phyloP scores from a whole-genome alignment of 2,797 vertebrate species.

The Sphenopsis melanotis region DNA sequence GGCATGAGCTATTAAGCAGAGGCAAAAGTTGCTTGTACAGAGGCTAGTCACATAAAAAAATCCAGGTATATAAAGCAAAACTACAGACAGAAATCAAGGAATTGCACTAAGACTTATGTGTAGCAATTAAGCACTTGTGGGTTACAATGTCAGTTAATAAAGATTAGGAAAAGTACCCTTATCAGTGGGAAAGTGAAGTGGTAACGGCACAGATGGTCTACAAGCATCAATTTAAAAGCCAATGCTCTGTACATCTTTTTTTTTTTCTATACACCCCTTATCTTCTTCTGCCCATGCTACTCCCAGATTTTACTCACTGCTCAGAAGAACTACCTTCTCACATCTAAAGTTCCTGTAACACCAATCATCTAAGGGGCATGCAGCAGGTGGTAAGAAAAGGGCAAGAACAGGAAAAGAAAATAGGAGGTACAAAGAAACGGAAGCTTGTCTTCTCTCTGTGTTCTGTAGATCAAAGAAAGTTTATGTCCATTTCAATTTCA shows the following conservation, averaged over 20 bases:
- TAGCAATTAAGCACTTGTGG: neutral
- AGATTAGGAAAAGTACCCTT: neutral
- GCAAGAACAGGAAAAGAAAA: neutral
- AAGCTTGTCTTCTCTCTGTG: neutral
- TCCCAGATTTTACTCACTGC: neutral
- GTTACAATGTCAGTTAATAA: neutral
- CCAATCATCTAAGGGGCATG: neutral
- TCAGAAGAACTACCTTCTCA: neutral
- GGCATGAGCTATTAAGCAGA: neutral
- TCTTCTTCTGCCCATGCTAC: neutral
- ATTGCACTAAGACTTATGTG: neutral
- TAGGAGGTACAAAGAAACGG: neutral
- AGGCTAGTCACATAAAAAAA: neutral
- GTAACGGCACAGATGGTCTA: neutral
- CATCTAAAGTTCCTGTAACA: neutral
- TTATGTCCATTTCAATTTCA: neutral
- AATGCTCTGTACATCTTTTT: neutral
- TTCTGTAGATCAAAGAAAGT: neutral
- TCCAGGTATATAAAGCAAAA: neutral
- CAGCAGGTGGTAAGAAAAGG: neutral
- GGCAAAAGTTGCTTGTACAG: neutral
- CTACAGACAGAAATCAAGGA: neutral
- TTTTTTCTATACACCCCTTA: neutral
- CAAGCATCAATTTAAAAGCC: neutral
- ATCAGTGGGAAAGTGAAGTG: neutral